Evolutionary conservation across 2,888 invertebrate genomes (phyloP).

Genomic region (Caenorhabditis auriculariae): DNA sequence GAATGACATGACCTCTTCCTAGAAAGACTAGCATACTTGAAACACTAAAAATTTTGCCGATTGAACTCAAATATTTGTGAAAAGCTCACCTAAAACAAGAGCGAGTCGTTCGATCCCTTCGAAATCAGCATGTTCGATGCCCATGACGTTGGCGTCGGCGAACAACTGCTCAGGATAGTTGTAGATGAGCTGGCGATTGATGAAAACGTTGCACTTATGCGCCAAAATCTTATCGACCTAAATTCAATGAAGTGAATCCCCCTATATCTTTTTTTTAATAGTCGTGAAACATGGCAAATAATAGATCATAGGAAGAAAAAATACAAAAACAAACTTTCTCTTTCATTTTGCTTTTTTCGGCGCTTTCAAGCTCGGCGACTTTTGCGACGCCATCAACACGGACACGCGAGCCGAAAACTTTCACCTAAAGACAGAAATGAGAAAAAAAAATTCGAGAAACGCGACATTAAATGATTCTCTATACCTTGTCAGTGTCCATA

Average conservation of each 20-base stretch:
- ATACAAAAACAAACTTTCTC: conserved; percentile 75
- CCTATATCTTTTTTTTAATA: background rate
- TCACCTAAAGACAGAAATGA: conserved; percentile 39
- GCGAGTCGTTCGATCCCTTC: conserved; percentile 97
- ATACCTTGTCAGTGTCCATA: conserved; percentile 99
- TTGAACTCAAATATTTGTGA: too few relatives aligned
- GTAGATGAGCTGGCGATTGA: conserved; percentile 97
- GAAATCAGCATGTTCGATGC: conserved; percentile 99
- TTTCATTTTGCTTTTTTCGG: conserved; percentile 99
- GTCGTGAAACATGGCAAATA: background rate
- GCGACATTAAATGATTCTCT: conserved; percentile 66
- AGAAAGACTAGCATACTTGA: too few relatives aligned
- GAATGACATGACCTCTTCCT: too few relatives aligned
- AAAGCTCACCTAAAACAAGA: conserved; percentile 81
- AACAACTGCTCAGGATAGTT: conserved; percentile 99
- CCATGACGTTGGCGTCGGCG: conserved; percentile 92
- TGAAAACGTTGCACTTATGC: conserved; percentile 94
- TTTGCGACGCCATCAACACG: conserved; percentile 72
- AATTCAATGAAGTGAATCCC: conserved; percentile 14
- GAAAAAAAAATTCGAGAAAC: background rate
- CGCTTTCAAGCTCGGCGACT: conserved; percentile 93
- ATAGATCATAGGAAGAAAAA: conserved; percentile 5
- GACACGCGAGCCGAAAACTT: conserved; percentile 87
- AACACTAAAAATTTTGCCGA: too few relatives aligned
- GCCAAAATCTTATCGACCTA: conserved; percentile 87